phyloP scores from a whole-genome alignment of 2,888 invertebrate genomes.

The Stenchaetothrips biformis region DNA sequence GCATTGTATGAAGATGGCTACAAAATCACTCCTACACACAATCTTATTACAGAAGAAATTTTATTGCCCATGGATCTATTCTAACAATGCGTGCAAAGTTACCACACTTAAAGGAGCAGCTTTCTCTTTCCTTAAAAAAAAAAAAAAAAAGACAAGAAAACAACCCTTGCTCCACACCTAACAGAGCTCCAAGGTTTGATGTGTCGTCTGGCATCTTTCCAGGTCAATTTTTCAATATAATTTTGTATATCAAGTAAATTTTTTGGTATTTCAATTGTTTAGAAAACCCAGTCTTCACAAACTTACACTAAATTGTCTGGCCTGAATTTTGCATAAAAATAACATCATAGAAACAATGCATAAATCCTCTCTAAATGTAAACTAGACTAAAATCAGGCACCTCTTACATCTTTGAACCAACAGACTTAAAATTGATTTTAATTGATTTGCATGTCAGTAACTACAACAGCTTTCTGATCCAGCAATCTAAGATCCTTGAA shows the following conservation, averaged over 20 bases:
- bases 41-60: not conserved
- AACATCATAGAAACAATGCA: constrained; percentile 7
- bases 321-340: not conserved
- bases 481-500: not conserved
- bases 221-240: not conserved
- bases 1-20: constrained; percentile 3
- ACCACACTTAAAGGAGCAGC: not conserved
- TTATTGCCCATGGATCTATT: constrained; percentile 6
- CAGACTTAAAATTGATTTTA: not conserved
- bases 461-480: not conserved
- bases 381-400: constrained; percentile 4
- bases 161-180: too few relatives aligned
- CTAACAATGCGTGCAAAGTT: not conserved
- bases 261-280: not conserved
- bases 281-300: constrained; percentile 21
- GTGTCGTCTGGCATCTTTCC: too few relatives aligned
- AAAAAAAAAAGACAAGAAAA: too few relatives aligned
- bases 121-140: not conserved
- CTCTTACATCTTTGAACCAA: not conserved
- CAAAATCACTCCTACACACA: not conserved
- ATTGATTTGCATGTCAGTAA: not conserved
- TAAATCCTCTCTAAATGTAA: constrained; percentile 19
- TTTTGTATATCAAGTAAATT: not conserved
- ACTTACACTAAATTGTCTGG: not conserved
- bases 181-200: too few relatives aligned